These are phyloP conservation scores for Allophyes oxyacanthae DNA, from an alignment of 2,888 invertebrate species.

Conservation along the genomic window DNA sequence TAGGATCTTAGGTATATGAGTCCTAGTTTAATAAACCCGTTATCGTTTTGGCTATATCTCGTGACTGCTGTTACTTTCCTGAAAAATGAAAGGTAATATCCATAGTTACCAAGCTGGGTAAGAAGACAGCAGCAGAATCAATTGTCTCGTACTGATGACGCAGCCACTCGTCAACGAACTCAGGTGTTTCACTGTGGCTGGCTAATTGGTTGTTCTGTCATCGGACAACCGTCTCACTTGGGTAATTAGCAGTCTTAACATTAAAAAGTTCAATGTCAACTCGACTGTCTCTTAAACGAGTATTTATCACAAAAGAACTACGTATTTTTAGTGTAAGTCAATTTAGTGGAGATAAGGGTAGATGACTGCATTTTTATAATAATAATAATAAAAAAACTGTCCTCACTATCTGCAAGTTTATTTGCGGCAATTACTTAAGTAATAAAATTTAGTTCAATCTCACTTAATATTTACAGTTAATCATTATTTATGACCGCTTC, in stretches of 20 bases:
- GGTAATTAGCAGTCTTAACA: neutral
- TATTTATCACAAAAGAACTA: conserved; percentile 1
- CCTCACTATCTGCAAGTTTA: conserved; percentile 9
- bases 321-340: neutral
- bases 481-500: conserved; percentile 34
- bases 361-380: conserved; percentile 2
- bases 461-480: conserved; percentile 36
- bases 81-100: too few relatives aligned
- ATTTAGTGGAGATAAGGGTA: neutral
- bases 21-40: too few relatives aligned
- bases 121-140: neutral
- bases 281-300: too few relatives aligned
- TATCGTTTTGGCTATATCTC: too few relatives aligned
- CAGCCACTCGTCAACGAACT: too few relatives aligned
- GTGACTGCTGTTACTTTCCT: too few relatives aligned
- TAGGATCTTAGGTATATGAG: too few relatives aligned
- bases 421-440: conserved; percentile 29
- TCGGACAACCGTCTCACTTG: neutral
- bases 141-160: too few relatives aligned
- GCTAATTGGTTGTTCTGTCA: too few relatives aligned
- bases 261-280: neutral
- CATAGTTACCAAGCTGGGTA: too few relatives aligned
- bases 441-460: conserved; percentile 38
- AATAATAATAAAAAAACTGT: conserved; percentile 1
- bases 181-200: too few relatives aligned